Evolutionary conservation across 2,888 invertebrate species (phyloP).

Genomic region (Neoitamus cyanurus): DNA sequence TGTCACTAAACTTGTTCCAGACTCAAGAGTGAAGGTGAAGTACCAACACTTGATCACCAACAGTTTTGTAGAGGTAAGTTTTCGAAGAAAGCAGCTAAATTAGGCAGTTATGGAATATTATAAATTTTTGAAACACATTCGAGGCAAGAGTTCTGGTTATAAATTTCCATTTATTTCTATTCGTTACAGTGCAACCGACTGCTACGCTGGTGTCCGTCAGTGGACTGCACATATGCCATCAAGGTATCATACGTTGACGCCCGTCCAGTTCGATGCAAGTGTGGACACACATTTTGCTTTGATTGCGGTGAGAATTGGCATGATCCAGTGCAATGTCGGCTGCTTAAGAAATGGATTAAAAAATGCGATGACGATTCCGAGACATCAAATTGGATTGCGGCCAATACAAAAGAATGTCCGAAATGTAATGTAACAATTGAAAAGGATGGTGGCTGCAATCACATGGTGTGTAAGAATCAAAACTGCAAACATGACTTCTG

Average conservation of each 20-base stretch:
- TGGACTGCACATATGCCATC: constrained; percentile 96
- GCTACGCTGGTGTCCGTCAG: constrained; percentile 97
- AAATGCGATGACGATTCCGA: constrained; percentile 99
- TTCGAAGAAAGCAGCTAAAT: background rate
- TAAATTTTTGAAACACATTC: too few relatives aligned
- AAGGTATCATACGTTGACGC: constrained; percentile 92
- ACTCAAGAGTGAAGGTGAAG: constrained; percentile 88
- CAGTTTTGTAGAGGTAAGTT: constrained; percentile 93
- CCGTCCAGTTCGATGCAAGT: constrained; percentile 92
- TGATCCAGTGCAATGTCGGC: constrained; percentile 95
- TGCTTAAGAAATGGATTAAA: constrained; percentile 96
- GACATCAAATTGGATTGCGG: constrained; percentile 99
- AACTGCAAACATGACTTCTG: constrained; percentile 98
- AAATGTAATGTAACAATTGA: constrained; percentile 97
- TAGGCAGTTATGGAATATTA: too few relatives aligned
- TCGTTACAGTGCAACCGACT: constrained; percentile 97
- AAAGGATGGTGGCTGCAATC: constrained; percentile 98
- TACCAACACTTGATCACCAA: constrained; percentile 98
- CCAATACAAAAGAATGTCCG: constrained; percentile 99
- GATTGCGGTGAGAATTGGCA: constrained; percentile 98
- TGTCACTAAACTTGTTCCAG: constrained; percentile 90
- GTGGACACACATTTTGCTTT: constrained; percentile 95
- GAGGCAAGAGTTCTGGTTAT: too few relatives aligned
- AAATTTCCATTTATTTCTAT: too few relatives aligned
- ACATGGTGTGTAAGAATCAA: constrained; percentile 98